Evolutionary conservation across 2,888 invertebrate genomes (phyloP), one percentile per base, ranked within the genome.

Genomic region (Noctua comes): DNA sequence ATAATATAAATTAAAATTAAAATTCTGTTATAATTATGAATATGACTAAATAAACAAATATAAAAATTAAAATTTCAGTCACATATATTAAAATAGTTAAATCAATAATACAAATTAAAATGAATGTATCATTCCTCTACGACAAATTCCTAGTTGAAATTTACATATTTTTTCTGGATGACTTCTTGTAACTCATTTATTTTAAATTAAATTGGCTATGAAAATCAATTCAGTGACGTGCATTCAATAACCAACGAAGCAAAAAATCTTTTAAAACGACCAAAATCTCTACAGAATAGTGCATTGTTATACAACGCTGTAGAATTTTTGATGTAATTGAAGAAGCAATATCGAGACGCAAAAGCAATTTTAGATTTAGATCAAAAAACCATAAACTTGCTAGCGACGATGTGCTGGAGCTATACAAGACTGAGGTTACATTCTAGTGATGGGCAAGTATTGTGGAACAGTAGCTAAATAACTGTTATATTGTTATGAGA

Each of bases 331-430:
- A 85, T 87, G 84, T 86, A 88, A 90, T 87, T 88, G 80, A 85
- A 89, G 88, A 89, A 91, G 88, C 90, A 91, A 92, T 93, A 91
- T 92, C 88, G 87, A 86, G 86, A 86, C 87, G 91, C 91, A 90
- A 93, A 95, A 93, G 92, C 93, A 95, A 95, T 95, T 95, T 95
- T 91, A 95, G 95, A 95, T 95, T 94, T 89, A 89, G 92, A 94
- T 94, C 94, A 89, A 91, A 93, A 94, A 91, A 92, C 91, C 93
- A 93, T 95, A 94, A 95, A 95, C 90, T 91, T 91, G 88, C 89
- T 84, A 81, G 89, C 85, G 85, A 91, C 90, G 90, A 88, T 92
- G 89, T 90, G 90, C 91, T 75, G 69, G 59, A 78, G 68, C 51
- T 79, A 64, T 70, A 73, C 51, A 43, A 73, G 36, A 74, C 73